phyloP scores from a whole-genome alignment of 2,113 vertebrate genomes.

The Trochalopteron elliotii region DNA sequence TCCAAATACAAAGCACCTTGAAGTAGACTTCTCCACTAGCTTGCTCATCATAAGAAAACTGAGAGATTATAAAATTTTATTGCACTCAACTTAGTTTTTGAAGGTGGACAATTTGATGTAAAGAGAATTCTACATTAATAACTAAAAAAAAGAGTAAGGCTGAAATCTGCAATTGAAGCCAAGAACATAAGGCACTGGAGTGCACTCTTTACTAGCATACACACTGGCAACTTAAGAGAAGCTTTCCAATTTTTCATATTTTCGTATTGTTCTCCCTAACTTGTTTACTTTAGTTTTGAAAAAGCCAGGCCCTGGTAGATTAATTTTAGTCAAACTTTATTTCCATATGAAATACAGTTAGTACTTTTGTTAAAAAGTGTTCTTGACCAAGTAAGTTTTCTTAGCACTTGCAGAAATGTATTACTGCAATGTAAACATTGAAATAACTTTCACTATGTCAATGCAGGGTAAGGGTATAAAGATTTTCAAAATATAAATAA shows the following conservation, averaged over 20 bases:
- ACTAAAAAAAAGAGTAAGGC: background rate
- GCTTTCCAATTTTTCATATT: background rate
- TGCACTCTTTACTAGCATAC: background rate
- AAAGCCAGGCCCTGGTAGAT: background rate
- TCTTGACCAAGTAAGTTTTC: slow-evolving; percentile 4
- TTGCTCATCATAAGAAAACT: background rate
- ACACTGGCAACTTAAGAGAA: background rate
- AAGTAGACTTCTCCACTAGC: background rate
- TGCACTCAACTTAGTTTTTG: background rate
- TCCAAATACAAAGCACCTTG: background rate
- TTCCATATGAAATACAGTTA: slow-evolving; percentile 17
- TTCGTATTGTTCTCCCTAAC: background rate
- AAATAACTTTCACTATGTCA: background rate
- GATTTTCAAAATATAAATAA: background rate
- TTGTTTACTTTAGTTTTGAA: background rate
- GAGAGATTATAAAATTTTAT: background rate
- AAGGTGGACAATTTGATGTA: background rate
- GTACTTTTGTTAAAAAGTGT: background rate
- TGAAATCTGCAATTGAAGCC: background rate
- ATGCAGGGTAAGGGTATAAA: background rate
- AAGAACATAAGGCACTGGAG: background rate
- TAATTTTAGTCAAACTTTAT: slow-evolving; percentile 12
- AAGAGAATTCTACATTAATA: background rate
- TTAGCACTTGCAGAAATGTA: background rate
- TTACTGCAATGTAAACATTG: background rate